Evolutionary conservation across 2,888 invertebrate genomes (phyloP), one percentile per base, ranked within the genome.

Genomic region (Xestia ashworthii): DNA sequence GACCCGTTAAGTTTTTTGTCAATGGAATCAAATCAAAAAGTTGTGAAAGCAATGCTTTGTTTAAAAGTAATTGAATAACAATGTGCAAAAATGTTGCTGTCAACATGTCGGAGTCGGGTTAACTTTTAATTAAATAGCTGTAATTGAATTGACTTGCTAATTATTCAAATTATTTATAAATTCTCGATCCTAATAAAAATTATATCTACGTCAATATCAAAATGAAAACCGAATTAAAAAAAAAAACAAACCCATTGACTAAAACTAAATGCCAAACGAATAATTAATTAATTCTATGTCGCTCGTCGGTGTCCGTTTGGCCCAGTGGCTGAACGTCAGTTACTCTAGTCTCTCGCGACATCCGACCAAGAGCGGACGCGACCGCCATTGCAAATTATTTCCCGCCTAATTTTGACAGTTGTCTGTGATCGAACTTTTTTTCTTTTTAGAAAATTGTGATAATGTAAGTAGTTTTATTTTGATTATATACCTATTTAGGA

Each of bases 261-360:
- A 3, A 14, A 38, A 11, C 22, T 9, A 60, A 65, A 55, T 32
- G 32, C 5, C 14, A 81, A 44, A 55, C 9, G 41, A 58, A 46
- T 22, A 22, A 65, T 32, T 50, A 46, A 80, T 44, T 22, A 32
- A 64, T 44, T 67, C 16, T 48, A 25, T 66, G 22, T 19, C 19
- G 5, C 14, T 81, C 38, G 22, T 46, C 64, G 38, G 53, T 82
- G 78, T 41, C 32, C 50, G 82, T 66, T 65, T 70, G 65, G 46
- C 53, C 32, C 66, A 64, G 64, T 50, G 73, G 67, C 80, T 74
- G 74, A 68, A 76, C 72, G 83, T 66, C 64, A 67, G 53, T 25
- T 75, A 76, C 82, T 82, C 82, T 90, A 92, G 93, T 93, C 86
- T 88, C 83, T 89, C 93, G 92, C 92, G 91, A 89, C 88, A 90